Evolutionary conservation across 1,140 invertebrate species (phyloP).

Genomic region (Andrena cerasifolii): DNA sequence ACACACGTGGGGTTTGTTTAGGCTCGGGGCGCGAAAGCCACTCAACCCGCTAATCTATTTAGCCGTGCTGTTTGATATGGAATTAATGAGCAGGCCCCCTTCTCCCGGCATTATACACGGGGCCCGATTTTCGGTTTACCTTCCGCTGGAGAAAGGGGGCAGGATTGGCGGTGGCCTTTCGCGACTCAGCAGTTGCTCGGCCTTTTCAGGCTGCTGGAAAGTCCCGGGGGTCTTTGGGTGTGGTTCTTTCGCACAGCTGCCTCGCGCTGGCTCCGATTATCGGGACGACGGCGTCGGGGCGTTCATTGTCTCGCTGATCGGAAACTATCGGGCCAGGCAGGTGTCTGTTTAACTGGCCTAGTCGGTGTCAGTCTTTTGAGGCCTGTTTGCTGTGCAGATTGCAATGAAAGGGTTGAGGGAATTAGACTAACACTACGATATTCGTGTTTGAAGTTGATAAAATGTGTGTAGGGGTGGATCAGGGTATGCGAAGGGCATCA

Average conservation of each 20-base stretch:
- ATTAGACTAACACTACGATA: no score
- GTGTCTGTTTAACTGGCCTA: constrained; percentile 21
- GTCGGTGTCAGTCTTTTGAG: not conserved
- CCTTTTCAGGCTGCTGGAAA: constrained; percentile 51
- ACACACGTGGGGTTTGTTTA: constrained; percentile 78
- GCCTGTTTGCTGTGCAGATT: not conserved
- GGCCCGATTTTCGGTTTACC: constrained; percentile 61
- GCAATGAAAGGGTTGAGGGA: no score
- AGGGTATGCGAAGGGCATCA: no score
- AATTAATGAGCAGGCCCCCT: constrained; percentile 79
- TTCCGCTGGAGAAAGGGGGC: constrained; percentile 11
- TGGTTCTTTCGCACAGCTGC: constrained; percentile 53
- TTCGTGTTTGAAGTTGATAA: no score
- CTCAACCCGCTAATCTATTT: constrained; percentile 82
- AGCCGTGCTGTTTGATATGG: constrained; percentile 82
- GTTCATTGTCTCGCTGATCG: constrained; percentile 44
- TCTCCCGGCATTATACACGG: constrained; percentile 64
- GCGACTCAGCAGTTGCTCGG: constrained; percentile 39
- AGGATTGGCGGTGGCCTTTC: not conserved
- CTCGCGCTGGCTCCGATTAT: constrained; percentile 32
- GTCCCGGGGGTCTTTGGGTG: constrained; percentile 15
- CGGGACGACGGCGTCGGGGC: constrained; percentile 17
- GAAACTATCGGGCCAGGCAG: constrained; percentile 36
- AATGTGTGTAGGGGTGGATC: no score
- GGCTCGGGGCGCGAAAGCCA: constrained; percentile 75